Conservation (phyloP, 2,888 invertebrate species). For the Drosophila rubida region DNA sequence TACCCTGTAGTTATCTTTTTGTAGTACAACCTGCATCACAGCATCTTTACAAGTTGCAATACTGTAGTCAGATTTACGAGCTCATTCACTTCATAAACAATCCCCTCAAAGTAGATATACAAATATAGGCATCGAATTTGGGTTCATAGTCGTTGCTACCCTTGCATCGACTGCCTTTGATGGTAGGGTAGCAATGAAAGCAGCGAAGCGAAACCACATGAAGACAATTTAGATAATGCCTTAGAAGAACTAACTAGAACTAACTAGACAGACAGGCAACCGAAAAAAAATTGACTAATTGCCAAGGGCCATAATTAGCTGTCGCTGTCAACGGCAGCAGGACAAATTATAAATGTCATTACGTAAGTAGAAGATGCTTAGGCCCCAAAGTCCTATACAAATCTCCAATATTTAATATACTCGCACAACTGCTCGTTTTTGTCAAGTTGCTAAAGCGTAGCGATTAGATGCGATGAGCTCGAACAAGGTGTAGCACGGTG, state of each 20-base stretch:
- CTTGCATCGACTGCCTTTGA: too few species aligned
- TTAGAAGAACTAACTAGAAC: conserved; percentile 20
- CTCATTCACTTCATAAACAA: too few species aligned
- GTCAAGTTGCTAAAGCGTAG: conserved; percentile 9
- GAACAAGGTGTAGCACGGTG: too few species aligned
- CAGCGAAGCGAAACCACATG: conserved; percentile 1
- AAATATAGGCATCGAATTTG: background rate
- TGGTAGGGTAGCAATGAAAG: conserved; percentile 1
- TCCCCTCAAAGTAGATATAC: too few species aligned
- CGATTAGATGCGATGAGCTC: conserved; percentile 3
- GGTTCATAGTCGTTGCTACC: background rate
- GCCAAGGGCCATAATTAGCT: conserved; percentile 68
- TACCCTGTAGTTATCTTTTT: background rate
- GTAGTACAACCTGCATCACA: too few species aligned
- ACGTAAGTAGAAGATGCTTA: conserved; percentile 41
- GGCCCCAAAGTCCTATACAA: conserved; percentile 18
- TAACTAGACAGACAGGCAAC: background rate
- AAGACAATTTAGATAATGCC: conserved; percentile 37
- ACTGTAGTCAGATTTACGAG: too few species aligned
- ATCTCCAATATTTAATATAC: conserved; percentile 41
- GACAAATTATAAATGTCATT: conserved; percentile 57
- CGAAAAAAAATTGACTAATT: conserved; percentile 54
- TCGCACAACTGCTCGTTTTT: conserved; percentile 4
- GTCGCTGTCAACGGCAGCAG: conserved; percentile 55
- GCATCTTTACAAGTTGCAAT: too few species aligned